These are phyloP conservation scores for Triplophysa dalaica DNA, from an alignment of 2,113 vertebrate genomes.

Conservation along the genomic window DNA sequence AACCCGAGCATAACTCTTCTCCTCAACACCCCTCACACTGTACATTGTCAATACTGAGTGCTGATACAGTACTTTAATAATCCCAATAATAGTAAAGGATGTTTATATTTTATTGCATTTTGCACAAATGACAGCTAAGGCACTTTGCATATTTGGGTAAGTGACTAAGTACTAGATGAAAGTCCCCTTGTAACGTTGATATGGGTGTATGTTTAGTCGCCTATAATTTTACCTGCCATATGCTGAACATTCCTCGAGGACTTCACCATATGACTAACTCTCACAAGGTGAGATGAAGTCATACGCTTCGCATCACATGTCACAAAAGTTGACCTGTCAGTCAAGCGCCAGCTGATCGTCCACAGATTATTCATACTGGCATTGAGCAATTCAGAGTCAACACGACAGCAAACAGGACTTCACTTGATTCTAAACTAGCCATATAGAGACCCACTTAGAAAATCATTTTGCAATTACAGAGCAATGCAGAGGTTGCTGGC, in stretches of 20 bases:
- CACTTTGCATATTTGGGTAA: too few species aligned
- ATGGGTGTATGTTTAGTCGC: too few species aligned
- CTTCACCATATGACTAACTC: not conserved
- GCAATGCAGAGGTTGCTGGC: not conserved
- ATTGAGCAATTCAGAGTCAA: not conserved
- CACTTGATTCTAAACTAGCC: too few species aligned
- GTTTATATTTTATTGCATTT: too few species aligned
- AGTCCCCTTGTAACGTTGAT: not conserved
- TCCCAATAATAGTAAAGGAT: too few species aligned
- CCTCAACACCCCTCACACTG: not conserved
- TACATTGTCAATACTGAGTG: not conserved
- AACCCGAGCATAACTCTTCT: constrained; percentile 11
- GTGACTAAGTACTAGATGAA: not conserved
- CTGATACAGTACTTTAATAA: not conserved
- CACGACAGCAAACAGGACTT: too few species aligned
- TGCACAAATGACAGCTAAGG: too few species aligned
- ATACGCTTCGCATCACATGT: constrained; percentile 7
- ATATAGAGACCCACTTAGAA: not conserved
- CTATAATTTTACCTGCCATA: not conserved
- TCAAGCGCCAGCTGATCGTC: not conserved
- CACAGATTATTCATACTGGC: not conserved
- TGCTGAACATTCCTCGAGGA: not conserved
- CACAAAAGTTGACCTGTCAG: not conserved
- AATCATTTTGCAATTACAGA: not conserved
- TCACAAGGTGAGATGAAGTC: not conserved